Conservation (phyloP, 1,140 invertebrate genomes). For the Anagrus nilaparvatae region DNA sequence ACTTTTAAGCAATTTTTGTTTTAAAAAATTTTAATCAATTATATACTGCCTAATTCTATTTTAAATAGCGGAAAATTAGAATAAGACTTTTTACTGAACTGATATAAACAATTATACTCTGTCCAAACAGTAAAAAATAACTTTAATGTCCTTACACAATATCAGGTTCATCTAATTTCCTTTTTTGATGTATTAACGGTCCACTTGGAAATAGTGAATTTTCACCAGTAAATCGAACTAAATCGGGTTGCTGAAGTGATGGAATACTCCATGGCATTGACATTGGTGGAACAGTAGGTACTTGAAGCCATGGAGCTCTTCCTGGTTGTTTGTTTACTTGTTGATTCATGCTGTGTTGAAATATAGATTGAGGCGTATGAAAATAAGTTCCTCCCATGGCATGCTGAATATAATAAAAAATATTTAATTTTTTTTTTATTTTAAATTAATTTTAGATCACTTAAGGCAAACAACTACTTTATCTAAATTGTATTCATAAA, state of each 20-base stretch:
- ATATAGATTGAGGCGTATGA: constrained; percentile 35
- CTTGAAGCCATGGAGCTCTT: constrained; percentile 27
- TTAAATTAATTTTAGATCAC: no score
- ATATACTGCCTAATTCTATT: no score
- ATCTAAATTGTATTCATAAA: no score
- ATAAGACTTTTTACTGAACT: no score
- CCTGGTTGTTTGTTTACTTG: constrained; percentile 23
- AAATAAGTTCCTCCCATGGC: constrained; percentile 34
- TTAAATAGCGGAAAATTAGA: no score
- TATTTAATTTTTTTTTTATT: no score
- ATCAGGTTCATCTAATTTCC: constrained; percentile 32
- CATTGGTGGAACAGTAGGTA: constrained; percentile 33
- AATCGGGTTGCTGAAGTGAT: constrained; percentile 25
- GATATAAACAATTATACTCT: no score
- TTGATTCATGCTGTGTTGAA: constrained; percentile 37
- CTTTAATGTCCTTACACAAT: constrained; percentile 27
- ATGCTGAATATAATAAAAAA: no score
- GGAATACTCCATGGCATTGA: constrained; percentile 35
- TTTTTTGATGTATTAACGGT: constrained; percentile 27
- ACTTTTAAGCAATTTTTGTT: no score
- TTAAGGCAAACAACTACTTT: no score
- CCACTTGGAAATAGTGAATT: constrained; percentile 13
- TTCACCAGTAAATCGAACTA: constrained; percentile 32
- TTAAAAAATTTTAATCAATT: no score
- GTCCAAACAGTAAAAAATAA: constrained; percentile 10